Evolutionary conservation across 2,888 invertebrate species (phyloP), one percentile per base, ranked within the genome.

Genomic region (Drosophila suboccidentalis): DNA sequence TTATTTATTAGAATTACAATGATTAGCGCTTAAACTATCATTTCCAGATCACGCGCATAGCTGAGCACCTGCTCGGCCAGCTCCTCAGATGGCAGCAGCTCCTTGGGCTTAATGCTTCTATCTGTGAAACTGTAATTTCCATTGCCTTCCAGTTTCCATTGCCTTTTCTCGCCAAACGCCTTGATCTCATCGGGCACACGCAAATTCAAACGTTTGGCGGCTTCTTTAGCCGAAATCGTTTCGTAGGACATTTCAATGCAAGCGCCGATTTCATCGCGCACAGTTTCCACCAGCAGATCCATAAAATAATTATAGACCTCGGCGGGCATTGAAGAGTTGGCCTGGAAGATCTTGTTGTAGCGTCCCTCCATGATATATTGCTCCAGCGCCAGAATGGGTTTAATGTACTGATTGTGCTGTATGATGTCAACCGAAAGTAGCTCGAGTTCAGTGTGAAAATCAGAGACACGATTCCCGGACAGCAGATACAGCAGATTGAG

Each of bases 281-380:
- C 98, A 0, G 99, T 99, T 86, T 98, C 97, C 54, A 99, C 93
- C 15, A 99, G 94, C 68, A 98, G 98, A 85, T 99, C 98, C 95
- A 99, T 99, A 93, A 99, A 99, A 86, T 98, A 96, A 73, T 97
- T 98, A 93, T 99, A 99, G 74, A 96, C 97, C 74, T 97, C 97
- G 0, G 99, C 98, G 68, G 99, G 99, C 5, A 99, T 98, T 93
- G 98, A 98, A 26, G 97, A 96, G 93, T 97, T 97, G 1, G 97
- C 97, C 82, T 97, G 94, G 91, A 98, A 98, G 62, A 98, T 97
- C 93, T 99, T 99, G 92, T 99, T 99, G 92, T 99, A 99, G 80
- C 98, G 98, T 51, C 99, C 99, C 92, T 99, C 99, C 99, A 99
- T 99, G 60, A 99, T 94, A 92, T 98, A 99, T 92, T 99, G 99